Evolutionary conservation across 1,140 invertebrate genomes (phyloP).

Genomic region (Drosophila chauvacae): DNA sequence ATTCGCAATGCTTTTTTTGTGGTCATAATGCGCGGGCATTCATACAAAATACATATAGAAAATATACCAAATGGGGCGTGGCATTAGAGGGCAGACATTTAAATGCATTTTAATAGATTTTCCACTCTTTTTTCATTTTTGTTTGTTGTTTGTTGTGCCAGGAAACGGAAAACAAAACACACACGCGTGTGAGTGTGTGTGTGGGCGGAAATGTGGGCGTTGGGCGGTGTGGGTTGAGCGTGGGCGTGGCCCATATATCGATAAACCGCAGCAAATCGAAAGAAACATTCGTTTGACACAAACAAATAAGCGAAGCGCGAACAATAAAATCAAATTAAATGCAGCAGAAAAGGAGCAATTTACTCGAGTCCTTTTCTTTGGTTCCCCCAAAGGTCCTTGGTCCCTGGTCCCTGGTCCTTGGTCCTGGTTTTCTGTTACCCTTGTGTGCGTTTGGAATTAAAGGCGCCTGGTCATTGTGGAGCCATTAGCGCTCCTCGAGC

Average conservation of each 20-base stretch:
- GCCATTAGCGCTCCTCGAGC: constrained; percentile 65
- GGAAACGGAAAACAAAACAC: constrained; percentile 50
- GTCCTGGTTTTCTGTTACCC: neutral
- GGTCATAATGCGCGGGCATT: constrained; percentile 41
- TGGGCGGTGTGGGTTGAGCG: neutral
- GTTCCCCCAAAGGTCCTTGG: neutral
- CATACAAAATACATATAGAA: constrained; percentile 5
- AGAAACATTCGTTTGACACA: constrained; percentile 58
- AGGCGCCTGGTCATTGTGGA: constrained; percentile 74
- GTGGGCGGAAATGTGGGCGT: constrained; percentile 21
- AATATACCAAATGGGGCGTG: constrained; percentile 44
- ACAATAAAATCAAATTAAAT: constrained; percentile 75
- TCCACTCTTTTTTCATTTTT: constrained; percentile 10
- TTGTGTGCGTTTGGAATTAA: constrained; percentile 20
- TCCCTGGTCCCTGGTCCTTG: neutral
- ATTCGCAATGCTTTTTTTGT: constrained; percentile 65
- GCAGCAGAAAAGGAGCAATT: constrained; percentile 56
- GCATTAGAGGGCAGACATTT: constrained; percentile 51
- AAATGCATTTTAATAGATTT: constrained; percentile 76
- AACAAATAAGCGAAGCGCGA: constrained; percentile 71
- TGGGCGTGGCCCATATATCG: constrained; percentile 59
- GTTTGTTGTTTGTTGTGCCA: constrained; percentile 8
- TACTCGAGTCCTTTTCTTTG: constrained; percentile 37
- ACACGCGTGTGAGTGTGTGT: neutral
- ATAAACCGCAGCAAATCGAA: constrained; percentile 63